Evolutionary conservation across 2,888 invertebrate genomes (phyloP), one percentile per base, ranked within the genome.

Genomic region (Therioaphis trifolii): DNA sequence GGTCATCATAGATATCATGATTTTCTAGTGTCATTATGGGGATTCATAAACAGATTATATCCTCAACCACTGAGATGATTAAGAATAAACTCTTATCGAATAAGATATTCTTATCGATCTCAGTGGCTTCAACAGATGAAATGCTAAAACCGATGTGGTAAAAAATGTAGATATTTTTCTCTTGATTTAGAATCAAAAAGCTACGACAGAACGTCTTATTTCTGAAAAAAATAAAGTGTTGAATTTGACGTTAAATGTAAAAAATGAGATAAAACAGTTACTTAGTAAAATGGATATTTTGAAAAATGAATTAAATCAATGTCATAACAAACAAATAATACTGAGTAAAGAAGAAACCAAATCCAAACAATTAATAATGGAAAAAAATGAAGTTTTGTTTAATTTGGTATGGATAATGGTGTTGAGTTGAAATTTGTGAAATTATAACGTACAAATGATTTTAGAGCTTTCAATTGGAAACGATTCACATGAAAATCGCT

Each of bases 381-480:
- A 87, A 68, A 90, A 91, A 86, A 92, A 92, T 85, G 93, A 93
- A 88, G 88, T 90, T 0, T 89, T 92, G 12, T 93, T 93, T 86
- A 89, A 90, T 58, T 89, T 92, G 88, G 93, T 92, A 88, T 90
- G 90, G 89, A 86, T 52, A n/a, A 69, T 15, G n/a, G 21, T 52
- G 29, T 63, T 12, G 27, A 27, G 15, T 35, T 21, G 24, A 46
- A 46, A 4, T 21, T 40, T 29, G 12, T 40, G 7, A 24, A 27
- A 11, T 69, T 14, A 7, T 49, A 63, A 29, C 4, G 4, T 2
- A n/a, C 0, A 46, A 5, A 52, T 71, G 61, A 18, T 77, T 85
- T n/a, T 78, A 86, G 86, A 86, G 85, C 75, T 85, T 85, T 76
- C 82, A 86, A 49, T 74, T 85, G 49, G 85, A 85, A 68, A 82